These are phyloP conservation scores for Anhinga rufa DNA, from an alignment of 2,113 vertebrate genomes.

Conservation along the genomic window DNA sequence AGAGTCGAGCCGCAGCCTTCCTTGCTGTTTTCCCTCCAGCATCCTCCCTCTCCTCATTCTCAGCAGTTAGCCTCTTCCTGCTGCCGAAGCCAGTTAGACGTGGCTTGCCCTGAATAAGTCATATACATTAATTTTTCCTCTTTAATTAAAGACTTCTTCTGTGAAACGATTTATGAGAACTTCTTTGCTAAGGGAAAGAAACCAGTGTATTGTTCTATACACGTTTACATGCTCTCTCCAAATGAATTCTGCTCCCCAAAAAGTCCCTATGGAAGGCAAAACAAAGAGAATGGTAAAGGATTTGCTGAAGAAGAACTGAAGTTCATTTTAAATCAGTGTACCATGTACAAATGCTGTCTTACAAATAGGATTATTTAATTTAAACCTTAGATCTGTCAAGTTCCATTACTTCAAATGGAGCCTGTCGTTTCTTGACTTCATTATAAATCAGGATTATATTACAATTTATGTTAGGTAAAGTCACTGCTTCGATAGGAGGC, in stretches of 20 bases:
- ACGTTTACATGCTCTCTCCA: not conserved
- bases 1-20: not conserved
- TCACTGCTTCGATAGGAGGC: constrained; percentile 56
- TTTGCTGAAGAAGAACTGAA: constrained; percentile 55
- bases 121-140: constrained; percentile 35
- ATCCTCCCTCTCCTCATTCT: not conserved
- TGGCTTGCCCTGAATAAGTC: not conserved
- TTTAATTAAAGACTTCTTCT: constrained; percentile 20
- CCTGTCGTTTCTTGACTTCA: constrained; percentile 71
- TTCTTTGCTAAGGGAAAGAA: not conserved
- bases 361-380: constrained; percentile 82
- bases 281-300: constrained; percentile 12
- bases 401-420: constrained; percentile 74
- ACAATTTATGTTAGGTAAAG: constrained; percentile 72
- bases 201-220: not conserved
- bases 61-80: not conserved
- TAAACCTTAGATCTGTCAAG: constrained; percentile 77
- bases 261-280: constrained; percentile 29
- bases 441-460: constrained; percentile 75
- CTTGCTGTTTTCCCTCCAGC: not conserved
- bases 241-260: not conserved
- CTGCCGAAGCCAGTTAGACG: not conserved
- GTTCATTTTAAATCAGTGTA: constrained; percentile 74
- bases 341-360: constrained; percentile 69
- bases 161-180: not conserved